Conservation (phyloP, 2,888 invertebrate species). For the Spicauda simplicius region DNA sequence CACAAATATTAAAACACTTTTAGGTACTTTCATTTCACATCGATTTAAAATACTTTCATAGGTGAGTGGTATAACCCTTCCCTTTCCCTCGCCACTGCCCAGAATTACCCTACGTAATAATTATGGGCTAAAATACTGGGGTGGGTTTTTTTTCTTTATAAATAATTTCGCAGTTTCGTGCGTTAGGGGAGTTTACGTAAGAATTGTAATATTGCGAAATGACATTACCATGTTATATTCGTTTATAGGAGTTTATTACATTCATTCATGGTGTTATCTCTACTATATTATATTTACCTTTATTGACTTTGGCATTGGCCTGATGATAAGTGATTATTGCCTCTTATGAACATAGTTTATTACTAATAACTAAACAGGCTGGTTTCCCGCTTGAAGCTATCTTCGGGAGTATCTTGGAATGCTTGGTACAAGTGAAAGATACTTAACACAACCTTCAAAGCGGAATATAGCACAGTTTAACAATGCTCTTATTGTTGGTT, state of each 20-base stretch:
- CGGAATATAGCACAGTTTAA: too few relatives aligned
- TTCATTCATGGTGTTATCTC: neutral
- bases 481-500: too few relatives aligned
- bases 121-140: conserved; percentile 58
- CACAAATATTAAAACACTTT: neutral
- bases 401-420: too few relatives aligned
- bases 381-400: too few relatives aligned
- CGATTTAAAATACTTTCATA: too few relatives aligned
- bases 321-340: too few relatives aligned
- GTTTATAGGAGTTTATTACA: neutral
- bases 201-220: conserved; percentile 19
- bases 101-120: conserved; percentile 73
- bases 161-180: conserved; percentile 53
- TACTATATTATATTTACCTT: neutral
- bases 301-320: neutral
- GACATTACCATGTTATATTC: conserved; percentile 15
- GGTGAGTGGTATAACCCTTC: conserved; percentile 58
- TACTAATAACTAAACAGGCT: too few relatives aligned
- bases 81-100: conserved; percentile 61
- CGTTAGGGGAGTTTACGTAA: conserved; percentile 17
- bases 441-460: too few relatives aligned
- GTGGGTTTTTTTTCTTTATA: conserved; percentile 60
- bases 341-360: too few relatives aligned
- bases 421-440: too few relatives aligned
- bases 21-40: too few relatives aligned